These are phyloP conservation scores for Sceloporus undulatus DNA, from an alignment of 2,113 vertebrate genomes.

Conservation along the genomic window DNA sequence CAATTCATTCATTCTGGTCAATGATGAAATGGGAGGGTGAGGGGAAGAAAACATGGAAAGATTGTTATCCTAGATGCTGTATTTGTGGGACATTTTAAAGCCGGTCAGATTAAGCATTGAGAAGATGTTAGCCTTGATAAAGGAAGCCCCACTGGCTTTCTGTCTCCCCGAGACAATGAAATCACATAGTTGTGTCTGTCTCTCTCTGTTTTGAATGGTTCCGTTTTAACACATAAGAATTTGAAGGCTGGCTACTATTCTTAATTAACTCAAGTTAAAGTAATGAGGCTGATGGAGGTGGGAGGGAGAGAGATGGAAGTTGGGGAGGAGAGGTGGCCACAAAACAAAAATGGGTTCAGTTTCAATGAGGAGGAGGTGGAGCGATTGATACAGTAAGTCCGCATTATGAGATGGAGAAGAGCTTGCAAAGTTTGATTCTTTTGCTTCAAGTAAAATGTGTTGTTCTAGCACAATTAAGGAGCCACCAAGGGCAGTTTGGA, in stretches of 20 bases:
- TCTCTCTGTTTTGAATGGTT: conserved; percentile 77
- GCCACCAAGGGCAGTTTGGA: neutral
- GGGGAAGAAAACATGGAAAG: conserved; percentile 63
- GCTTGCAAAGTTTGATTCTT: conserved; percentile 19
- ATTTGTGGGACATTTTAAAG: conserved; percentile 74
- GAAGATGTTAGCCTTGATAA: conserved; percentile 87
- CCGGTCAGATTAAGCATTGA: conserved; percentile 79
- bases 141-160: conserved; percentile 83
- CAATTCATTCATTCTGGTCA: conserved; percentile 78
- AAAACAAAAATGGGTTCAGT: conserved; percentile 28
- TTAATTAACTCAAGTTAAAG: conserved; percentile 87
- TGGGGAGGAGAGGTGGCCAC: neutral
- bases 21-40: conserved; percentile 44
- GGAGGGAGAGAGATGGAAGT: conserved; percentile 54
- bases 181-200: conserved; percentile 83
- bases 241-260: conserved; percentile 77
- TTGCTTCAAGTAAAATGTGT: conserved; percentile 10
- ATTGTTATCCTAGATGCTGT: conserved; percentile 69
- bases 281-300: conserved; percentile 73
- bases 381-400: conserved; percentile 18
- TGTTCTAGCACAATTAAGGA: conserved; percentile 41
- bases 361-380: conserved; percentile 2
- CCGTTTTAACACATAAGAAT: conserved; percentile 73
- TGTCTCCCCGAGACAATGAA: conserved; percentile 88
- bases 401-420: neutral